Percentiles rank a stretch among this genome's conserved stretches.
These are phyloP conservation scores for Meandrina meandrites DNA, from an alignment of 92 coral and sea anemone species.

Conservation along the genomic window DNA sequence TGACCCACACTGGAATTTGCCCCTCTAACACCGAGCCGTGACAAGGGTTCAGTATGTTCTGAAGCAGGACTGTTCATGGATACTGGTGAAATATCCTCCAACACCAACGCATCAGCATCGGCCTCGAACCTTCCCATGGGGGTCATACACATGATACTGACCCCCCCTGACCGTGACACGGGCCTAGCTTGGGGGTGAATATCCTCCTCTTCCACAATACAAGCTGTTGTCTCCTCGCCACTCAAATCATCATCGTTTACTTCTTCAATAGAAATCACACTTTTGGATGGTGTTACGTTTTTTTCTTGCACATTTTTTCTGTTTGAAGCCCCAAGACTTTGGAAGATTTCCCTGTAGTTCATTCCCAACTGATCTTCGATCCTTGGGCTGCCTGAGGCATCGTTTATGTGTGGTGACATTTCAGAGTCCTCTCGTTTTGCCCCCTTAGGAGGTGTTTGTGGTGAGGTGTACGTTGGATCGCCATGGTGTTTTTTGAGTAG, in stretches of 20 bases:
- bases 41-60: constrained; percentile 2
- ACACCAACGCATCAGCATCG: constrained; percentile 49
- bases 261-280: constrained; percentile 67
- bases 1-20: not conserved
- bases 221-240: constrained; percentile 71
- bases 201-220: constrained; percentile 70
- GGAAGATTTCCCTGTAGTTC: constrained; percentile 90
- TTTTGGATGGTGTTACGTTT: not conserved
- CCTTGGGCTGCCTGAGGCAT: not conserved
- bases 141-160: constrained; percentile 79
- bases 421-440: constrained; percentile 16
- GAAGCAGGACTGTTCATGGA: constrained; percentile 36
- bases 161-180: constrained; percentile 69
- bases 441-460: constrained; percentile 10
- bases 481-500: constrained; percentile 82
- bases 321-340: constrained; percentile 57
- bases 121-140: constrained; percentile 73
- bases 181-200: constrained; percentile 44
- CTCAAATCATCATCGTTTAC: constrained; percentile 40
- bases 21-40: constrained; percentile 5
- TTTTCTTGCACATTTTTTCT: not conserved
- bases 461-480: constrained; percentile 27
- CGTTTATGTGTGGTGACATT: not conserved
- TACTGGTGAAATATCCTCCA: constrained; percentile 53
- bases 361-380: constrained; percentile 56